Base-by-base conservation (phyloP, 2,113 vertebrate genomes). In the Psephotus haematonotus region DNA sequence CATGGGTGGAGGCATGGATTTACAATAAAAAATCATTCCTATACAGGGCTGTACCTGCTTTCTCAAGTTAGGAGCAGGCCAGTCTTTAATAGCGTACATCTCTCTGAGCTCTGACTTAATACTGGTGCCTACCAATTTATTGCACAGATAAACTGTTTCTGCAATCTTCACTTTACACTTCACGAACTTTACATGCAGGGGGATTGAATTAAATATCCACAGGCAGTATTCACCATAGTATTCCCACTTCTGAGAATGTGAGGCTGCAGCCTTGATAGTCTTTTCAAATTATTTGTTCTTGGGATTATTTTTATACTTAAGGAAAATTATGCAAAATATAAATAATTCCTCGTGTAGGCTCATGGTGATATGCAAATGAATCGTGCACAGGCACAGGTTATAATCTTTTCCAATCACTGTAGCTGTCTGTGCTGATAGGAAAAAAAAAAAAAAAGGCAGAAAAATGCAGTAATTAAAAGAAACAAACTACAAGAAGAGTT, bases 71-170 rank as follows among this genome's bases (percentile, higher is more conserved):
- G 81, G n/a, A 76, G 11, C 44, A 68, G 60, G 84, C 81, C 81
- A 86, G 57, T 63, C 72, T 71, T 88, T 86, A 91, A 89, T 43
- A 83, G 31, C 37, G 35, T 71, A 50, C 81, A 80, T 83, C 81
- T 94, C 46, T 86, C 88, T 93, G n/a, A 86, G 20, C 62, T 89
- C 52, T 83, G 84, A 91, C 28, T 94, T 91, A 91, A 89, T 53
- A 27, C 52, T 70, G 35, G 50, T 71, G 37, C 59, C 24, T 53
- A 47, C 71, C 15, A 82, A 86, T 89, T 94, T 80, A 91, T 76
- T 76, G n/a, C 71, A 87, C 20, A 72, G 59, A 87, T 69, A 95
- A 93, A 89, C 46, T 47, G 12, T 89, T 93, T 71, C 71, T 0
- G 0, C n/a, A 68, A 13, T 80, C 52, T 83, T 88, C 81, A 63